These are phyloP conservation scores for Lacanobia wlatinum DNA, from an alignment of 2,888 invertebrate genomes.

Conservation along the genomic window DNA sequence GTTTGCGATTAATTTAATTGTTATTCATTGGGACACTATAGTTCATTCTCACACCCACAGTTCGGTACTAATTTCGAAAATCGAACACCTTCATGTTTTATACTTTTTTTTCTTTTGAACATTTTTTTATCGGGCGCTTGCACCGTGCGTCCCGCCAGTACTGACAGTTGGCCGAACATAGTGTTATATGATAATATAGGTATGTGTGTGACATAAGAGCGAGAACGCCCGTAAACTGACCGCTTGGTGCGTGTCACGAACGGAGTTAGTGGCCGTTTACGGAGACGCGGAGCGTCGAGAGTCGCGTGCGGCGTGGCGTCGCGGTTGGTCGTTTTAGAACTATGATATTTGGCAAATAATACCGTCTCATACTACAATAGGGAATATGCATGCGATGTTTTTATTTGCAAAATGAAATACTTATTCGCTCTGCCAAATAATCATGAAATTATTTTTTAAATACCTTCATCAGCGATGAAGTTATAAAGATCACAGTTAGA, in stretches of 20 bases:
- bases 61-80: conserved; percentile 71
- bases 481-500: too few relatives aligned
- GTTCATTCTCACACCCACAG: conserved; percentile 70
- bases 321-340: too few relatives aligned
- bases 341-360: too few relatives aligned
- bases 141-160: conserved; percentile 64
- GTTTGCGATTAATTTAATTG: conserved; percentile 9
- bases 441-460: too few relatives aligned
- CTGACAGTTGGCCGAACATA: conserved; percentile 63
- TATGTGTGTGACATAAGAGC: conserved; percentile 65
- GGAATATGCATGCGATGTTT: too few relatives aligned
- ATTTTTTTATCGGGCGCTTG: conserved; percentile 68
- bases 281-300: too few relatives aligned
- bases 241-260: conserved; percentile 48
- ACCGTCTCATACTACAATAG: too few relatives aligned
- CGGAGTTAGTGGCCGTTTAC: conserved; percentile 27
- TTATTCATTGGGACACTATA: conserved; percentile 40
- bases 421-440: too few relatives aligned
- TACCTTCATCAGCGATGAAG: too few relatives aligned
- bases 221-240: conserved; percentile 29
- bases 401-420: too few relatives aligned
- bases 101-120: conserved; percentile 72
- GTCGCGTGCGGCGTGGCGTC: too few relatives aligned
- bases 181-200: conserved; percentile 73
- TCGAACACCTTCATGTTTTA: conserved; percentile 74